phyloP scores from a whole-genome alignment of 2,797 vertebrate genomes.

The Eutrigla gurnardus region DNA sequence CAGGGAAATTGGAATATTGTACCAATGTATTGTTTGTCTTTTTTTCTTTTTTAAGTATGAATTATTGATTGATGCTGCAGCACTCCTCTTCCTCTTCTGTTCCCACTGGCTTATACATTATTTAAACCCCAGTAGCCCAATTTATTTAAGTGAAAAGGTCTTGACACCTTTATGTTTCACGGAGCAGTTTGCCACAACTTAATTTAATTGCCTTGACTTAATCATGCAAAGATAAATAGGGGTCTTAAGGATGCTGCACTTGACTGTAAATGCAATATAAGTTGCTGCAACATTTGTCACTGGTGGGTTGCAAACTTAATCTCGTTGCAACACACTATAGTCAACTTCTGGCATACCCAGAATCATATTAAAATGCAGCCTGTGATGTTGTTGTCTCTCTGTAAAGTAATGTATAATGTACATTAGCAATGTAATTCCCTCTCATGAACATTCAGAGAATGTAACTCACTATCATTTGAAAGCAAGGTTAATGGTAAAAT shows the following conservation, averaged over 20 bases:
- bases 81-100: conserved; percentile 5
- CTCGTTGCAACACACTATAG: conserved; percentile 10
- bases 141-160: conserved; percentile 38
- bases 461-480: conserved; percentile 10
- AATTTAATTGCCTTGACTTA: conserved; percentile 9
- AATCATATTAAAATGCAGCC: conserved; percentile 13
- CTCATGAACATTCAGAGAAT: background rate
- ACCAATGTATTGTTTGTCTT: background rate
- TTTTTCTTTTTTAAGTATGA: conserved; percentile 4
- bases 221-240: conserved; percentile 20
- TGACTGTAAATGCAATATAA: conserved; percentile 9
- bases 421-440: conserved; percentile 8
- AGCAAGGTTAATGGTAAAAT: background rate
- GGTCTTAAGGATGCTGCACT: background rate
- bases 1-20: background rate
- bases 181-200: conserved; percentile 26
- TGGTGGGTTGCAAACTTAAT: conserved; percentile 11
- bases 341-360: conserved; percentile 12
- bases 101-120: conserved; percentile 32
- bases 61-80: conserved; percentile 15
- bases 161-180: conserved; percentile 21
- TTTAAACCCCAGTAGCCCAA: conserved; percentile 34
- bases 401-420: conserved; percentile 8
- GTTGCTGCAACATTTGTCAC: conserved; percentile 8
- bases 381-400: background rate